Percentiles rank a stretch among this genome's conserved stretches.
phyloP scores from a whole-genome alignment of 2,888 invertebrate species.

The Synergus gifuensis region DNA sequence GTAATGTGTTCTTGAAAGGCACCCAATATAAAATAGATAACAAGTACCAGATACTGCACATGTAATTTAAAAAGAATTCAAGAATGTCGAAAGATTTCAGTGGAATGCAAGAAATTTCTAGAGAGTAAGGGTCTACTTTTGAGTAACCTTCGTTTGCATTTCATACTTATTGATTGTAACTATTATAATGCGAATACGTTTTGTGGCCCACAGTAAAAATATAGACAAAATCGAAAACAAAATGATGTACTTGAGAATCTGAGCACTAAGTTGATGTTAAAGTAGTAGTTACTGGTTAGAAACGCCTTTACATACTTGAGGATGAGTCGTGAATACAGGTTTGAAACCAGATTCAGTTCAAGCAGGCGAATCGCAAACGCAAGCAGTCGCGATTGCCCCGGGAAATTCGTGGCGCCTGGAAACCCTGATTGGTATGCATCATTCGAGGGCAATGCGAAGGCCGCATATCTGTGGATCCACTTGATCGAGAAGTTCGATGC shows the following conservation, averaged over 20 bases:
- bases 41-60: neutral
- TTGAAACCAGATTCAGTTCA: conserved; percentile 3
- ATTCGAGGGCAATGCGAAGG: conserved; percentile 48
- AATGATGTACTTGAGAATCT: neutral
- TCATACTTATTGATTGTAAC: too few species aligned
- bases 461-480: conserved; percentile 46
- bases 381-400: neutral
- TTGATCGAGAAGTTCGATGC: conserved; percentile 6
- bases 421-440: conserved; percentile 25
- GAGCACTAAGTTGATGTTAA: neutral
- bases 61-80: too few species aligned
- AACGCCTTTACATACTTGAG: neutral
- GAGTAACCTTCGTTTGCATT: too few species aligned
- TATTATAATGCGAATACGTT: too few species aligned
- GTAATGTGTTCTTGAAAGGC: conserved; percentile 55
- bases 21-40: conserved; percentile 6
- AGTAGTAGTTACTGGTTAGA: neutral
- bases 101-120: too few species aligned
- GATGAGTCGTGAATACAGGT: neutral
- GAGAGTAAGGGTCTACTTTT: too few species aligned
- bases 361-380: neutral
- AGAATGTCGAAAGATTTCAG: too few species aligned
- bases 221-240: neutral
- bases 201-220: too few species aligned
- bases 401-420: conserved; percentile 1